phyloP scores from a whole-genome alignment of 2,888 invertebrate genomes.

The Cenopis cana region DNA sequence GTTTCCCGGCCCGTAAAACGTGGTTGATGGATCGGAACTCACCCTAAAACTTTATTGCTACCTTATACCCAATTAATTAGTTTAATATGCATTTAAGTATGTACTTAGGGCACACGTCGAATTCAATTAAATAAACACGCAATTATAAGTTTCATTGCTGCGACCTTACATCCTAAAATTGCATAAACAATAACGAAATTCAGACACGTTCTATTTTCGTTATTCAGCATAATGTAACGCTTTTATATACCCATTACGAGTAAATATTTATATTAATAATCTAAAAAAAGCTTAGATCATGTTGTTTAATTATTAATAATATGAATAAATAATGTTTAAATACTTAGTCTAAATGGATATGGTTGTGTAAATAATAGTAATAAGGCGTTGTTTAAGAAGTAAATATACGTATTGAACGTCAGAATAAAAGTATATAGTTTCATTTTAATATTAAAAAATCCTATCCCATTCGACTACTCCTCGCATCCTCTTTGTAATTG shows the following conservation, averaged over 20 bases:
- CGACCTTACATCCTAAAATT: neutral
- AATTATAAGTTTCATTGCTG: too few species aligned
- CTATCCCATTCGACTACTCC: neutral
- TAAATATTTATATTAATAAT: slow-evolving; percentile 18
- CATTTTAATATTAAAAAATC: slow-evolving; percentile 50
- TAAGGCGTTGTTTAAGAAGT: slow-evolving; percentile 72
- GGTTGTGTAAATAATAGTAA: slow-evolving; percentile 47
- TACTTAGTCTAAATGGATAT: slow-evolving; percentile 38
- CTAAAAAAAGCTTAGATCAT: slow-evolving; percentile 42
- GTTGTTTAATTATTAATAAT: slow-evolving; percentile 40
- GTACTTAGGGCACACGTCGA: too few species aligned
- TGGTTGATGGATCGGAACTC: too few species aligned
- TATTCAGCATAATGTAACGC: slow-evolving; percentile 28
- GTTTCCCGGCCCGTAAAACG: too few species aligned
- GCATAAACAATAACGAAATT: neutral
- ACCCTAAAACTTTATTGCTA: too few species aligned
- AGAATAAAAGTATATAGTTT: slow-evolving; percentile 42
- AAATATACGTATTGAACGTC: slow-evolving; percentile 75
- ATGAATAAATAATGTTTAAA: slow-evolving; percentile 34
- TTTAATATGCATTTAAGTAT: too few species aligned
- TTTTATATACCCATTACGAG: slow-evolving; percentile 22
- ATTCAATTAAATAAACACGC: too few species aligned
- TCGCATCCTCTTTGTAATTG: too few species aligned
- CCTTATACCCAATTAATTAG: too few species aligned
- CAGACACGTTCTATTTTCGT: neutral